Percentiles rank a stretch among this genome's conserved stretches.
Evolutionary conservation across 2,113 vertebrate species (phyloP).

Genomic region (Aspidoscelis tigris): DNA sequence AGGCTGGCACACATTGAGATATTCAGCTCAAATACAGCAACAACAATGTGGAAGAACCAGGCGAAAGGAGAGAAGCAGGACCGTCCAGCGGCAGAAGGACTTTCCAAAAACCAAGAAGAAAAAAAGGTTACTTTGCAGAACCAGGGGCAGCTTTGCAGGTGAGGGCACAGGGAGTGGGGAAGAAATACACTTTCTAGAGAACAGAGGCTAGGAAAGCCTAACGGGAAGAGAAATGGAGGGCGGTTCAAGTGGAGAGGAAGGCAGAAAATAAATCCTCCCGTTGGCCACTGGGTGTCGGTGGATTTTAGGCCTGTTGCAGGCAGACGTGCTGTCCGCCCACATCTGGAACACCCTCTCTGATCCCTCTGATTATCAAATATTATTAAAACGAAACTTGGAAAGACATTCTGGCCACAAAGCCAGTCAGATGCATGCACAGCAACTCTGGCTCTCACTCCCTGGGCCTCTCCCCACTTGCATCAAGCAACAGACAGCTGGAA

Average conservation of each 20-base stretch:
- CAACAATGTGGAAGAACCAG: background rate
- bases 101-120: no score
- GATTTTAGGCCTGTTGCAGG: no score
- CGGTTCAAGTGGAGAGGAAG: no score
- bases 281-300: no score
- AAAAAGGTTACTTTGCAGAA: no score
- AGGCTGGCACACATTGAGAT: background rate
- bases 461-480: background rate
- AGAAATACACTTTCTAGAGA: background rate
- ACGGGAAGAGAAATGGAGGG: background rate
- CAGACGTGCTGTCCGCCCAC: no score
- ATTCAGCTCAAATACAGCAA: background rate
- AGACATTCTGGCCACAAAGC: background rate
- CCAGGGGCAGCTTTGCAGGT: background rate
- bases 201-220: background rate
- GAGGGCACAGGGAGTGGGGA: no score
- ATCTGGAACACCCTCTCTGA: no score
- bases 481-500: slow-evolving; percentile 27
- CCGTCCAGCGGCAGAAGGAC: background rate
- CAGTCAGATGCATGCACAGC: background rate
- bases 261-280: no score
- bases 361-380: background rate
- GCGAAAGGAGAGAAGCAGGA: background rate
- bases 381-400: background rate
- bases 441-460: no score